A percentile compares a stretch with the other conserved stretches of the same genome.
These are phyloP conservation scores for Danaus chrysippus DNA, from an alignment of 2,888 invertebrate genomes.

Conservation along the genomic window DNA sequence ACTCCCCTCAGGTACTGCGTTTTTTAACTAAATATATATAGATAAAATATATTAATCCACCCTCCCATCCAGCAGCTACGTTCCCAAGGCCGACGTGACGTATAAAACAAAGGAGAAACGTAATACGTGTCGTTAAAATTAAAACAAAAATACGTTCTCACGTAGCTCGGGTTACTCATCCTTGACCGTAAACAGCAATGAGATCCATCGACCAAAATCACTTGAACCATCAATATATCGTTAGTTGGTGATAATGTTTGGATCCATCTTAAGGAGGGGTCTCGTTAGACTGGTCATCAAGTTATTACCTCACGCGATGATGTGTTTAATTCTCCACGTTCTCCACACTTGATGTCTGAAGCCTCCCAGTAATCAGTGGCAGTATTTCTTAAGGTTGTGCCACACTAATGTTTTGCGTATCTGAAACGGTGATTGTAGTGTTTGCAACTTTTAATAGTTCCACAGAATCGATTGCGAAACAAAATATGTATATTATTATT, in stretches of 20 bases:
- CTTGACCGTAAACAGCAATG: slow-evolving; percentile 55
- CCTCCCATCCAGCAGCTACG: slow-evolving; percentile 4
- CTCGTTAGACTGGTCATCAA: slow-evolving; percentile 24
- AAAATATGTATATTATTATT: too few relatives aligned
- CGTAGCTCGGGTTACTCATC: slow-evolving; percentile 43
- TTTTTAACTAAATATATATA: not conserved
- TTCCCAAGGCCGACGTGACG: slow-evolving; percentile 14
- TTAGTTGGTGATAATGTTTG: slow-evolving; percentile 8
- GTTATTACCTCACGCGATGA: slow-evolving; percentile 28
- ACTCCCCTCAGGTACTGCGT: not conserved
- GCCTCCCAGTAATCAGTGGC: slow-evolving; percentile 25
- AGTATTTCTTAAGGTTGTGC: slow-evolving; percentile 24
- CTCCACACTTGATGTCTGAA: slow-evolving; percentile 13
- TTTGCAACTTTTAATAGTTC: not conserved
- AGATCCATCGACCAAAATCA: slow-evolving; percentile 13
- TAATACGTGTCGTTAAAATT: slow-evolving; percentile 26
- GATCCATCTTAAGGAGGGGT: slow-evolving; percentile 19
- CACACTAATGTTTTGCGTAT: slow-evolving; percentile 13
- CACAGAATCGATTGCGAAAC: too few relatives aligned
- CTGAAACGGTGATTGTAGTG: slow-evolving; percentile 8
- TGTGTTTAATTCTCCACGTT: slow-evolving; percentile 35
- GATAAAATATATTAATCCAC: slow-evolving; percentile 1
- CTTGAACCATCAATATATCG: slow-evolving; percentile 12
- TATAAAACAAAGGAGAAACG: slow-evolving; percentile 23
- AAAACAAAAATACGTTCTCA: slow-evolving; percentile 33